Evolutionary conservation across 1,140 invertebrate genomes (phyloP).

Genomic region (Ditylenchus dipsaci): DNA sequence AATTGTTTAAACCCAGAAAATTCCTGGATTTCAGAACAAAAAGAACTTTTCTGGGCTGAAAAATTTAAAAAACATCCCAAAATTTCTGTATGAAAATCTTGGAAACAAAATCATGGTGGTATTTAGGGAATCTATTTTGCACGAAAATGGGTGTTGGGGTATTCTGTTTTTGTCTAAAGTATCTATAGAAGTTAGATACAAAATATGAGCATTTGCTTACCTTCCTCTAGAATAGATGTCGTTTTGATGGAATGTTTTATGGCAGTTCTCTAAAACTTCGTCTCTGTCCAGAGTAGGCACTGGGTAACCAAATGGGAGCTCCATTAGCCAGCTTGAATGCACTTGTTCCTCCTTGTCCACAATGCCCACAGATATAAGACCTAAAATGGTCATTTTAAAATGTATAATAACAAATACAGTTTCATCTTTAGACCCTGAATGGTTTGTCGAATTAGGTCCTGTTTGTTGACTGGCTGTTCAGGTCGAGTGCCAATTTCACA

Average conservation of each 20-base stretch:
- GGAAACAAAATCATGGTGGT: too few species aligned
- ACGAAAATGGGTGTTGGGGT: too few species aligned
- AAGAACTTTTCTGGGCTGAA: too few species aligned
- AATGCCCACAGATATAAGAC: slow-evolving; percentile 25
- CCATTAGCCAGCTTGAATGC: slow-evolving; percentile 18
- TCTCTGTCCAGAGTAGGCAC: slow-evolving; percentile 39
- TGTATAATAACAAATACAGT: neutral
- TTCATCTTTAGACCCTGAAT: slow-evolving; percentile 6
- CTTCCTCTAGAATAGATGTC: slow-evolving; percentile 42
- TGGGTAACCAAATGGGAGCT: slow-evolving; percentile 37
- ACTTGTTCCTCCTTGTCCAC: slow-evolving; percentile 28
- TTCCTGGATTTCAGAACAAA: too few species aligned
- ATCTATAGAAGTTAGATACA: too few species aligned
- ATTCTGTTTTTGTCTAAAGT: too few species aligned
- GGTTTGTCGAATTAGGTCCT: slow-evolving; percentile 7
- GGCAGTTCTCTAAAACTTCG: slow-evolving; percentile 17
- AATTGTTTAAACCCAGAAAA: too few species aligned
- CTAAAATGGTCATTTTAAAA: neutral
- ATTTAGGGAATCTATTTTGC: too few species aligned
- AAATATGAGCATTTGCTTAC: slow-evolving; percentile 15
- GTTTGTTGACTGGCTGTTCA: slow-evolving; percentile 7
- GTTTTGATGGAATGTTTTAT: slow-evolving; percentile 21
- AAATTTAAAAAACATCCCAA: too few species aligned
- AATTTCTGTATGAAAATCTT: too few species aligned
- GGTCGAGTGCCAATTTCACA: slow-evolving; percentile 39